Conservation (phyloP, 2,888 invertebrate genomes). For the Listrodromus nycthemerus region DNA sequence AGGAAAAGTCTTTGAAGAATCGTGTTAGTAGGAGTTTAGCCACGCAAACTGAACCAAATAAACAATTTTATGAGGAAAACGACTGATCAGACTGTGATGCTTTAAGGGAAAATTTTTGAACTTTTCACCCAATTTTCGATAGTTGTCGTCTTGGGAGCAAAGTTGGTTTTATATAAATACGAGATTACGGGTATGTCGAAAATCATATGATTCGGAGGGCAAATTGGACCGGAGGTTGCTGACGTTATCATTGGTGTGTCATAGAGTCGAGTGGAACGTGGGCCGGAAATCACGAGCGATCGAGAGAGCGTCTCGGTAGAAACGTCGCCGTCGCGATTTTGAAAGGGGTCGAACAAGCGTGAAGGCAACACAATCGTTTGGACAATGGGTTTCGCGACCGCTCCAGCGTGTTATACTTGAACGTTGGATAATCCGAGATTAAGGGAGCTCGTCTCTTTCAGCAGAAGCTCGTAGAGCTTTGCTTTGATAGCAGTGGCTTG, state of each 20-base stretch:
- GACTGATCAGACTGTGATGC: too few relatives aligned
- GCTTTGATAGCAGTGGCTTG: constrained; percentile 11
- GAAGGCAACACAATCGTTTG: constrained; percentile 37
- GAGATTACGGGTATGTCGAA: not conserved
- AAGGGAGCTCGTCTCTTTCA: constrained; percentile 26
- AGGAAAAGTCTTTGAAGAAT: too few relatives aligned
- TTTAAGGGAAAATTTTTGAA: too few relatives aligned
- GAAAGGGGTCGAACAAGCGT: constrained; percentile 20
- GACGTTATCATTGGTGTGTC: not conserved
- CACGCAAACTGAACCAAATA: too few relatives aligned
- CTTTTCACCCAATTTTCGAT: not conserved
- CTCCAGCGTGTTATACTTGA: constrained; percentile 27
- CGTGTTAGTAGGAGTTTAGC: too few relatives aligned
- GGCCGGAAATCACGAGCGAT: not conserved
- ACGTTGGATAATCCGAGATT: constrained; percentile 55
- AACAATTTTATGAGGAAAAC: too few relatives aligned
- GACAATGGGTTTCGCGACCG: constrained; percentile 31
- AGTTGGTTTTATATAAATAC: not conserved
- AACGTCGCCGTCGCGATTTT: not conserved
- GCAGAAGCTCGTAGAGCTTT: constrained; percentile 25
- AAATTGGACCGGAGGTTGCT: not conserved
- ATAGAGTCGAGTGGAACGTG: not conserved
- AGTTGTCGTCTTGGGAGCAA: not conserved
- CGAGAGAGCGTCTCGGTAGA: not conserved
- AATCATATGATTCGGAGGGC: too few relatives aligned